Evolutionary conservation across 2,888 invertebrate genomes (phyloP).

Genomic region (Matsumyia berberina): DNA sequence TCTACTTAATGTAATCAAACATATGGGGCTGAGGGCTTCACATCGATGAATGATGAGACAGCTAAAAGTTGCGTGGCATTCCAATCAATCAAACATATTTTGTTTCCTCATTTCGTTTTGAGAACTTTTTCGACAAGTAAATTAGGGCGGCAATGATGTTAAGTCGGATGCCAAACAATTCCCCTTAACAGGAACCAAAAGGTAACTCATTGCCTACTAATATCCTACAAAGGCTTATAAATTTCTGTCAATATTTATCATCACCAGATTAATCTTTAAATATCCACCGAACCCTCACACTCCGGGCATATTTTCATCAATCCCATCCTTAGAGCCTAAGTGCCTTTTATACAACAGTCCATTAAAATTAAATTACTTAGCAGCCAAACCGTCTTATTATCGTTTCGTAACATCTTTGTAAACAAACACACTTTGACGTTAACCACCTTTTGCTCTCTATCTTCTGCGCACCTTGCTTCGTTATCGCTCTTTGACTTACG

Average conservation of each 20-base stretch:
- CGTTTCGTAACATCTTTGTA: background rate
- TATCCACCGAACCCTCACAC: background rate
- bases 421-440: background rate
- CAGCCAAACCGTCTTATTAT: constrained; percentile 6
- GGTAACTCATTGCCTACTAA: no score
- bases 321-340: background rate
- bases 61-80: background rate
- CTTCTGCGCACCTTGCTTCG: background rate
- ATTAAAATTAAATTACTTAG: constrained; percentile 11
- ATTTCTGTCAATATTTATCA: background rate
- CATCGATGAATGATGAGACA: constrained; percentile 33
- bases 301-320: background rate
- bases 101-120: background rate
- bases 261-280: background rate
- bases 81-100: constrained; percentile 27
- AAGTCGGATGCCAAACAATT: no score
- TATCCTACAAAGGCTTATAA: background rate
- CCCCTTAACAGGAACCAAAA: no score
- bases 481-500: background rate
- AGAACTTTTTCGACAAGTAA: background rate
- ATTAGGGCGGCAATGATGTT: background rate
- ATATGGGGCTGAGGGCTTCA: background rate
- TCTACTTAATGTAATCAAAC: constrained; percentile 21
- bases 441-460: background rate
- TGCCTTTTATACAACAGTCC: background rate